Evolutionary conservation across 1,140 invertebrate genomes (phyloP).

Genomic region (Dufourea novaeangliae): DNA sequence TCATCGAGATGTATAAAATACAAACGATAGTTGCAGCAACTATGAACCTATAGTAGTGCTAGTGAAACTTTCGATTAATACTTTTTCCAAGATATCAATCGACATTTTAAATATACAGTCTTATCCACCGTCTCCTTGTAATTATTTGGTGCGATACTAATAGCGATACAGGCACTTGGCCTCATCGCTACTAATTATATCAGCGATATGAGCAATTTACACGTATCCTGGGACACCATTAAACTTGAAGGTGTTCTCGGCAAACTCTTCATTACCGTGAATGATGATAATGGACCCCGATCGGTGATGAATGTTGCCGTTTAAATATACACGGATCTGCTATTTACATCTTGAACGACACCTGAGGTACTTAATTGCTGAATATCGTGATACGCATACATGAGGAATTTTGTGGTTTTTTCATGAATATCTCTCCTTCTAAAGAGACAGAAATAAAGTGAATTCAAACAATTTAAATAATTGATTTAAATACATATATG

Average conservation of each 20-base stretch:
- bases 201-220: neutral
- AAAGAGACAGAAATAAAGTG: too few relatives aligned
- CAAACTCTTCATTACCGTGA: neutral
- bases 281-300: neutral
- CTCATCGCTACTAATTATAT: neutral
- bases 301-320: constrained; percentile 2
- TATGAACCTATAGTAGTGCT: too few relatives aligned
- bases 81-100: too few relatives aligned
- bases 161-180: neutral
- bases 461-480: too few relatives aligned
- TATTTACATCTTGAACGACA: neutral
- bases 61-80: too few relatives aligned
- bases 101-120: too few relatives aligned
- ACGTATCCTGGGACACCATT: constrained; percentile 2
- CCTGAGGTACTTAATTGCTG: neutral
- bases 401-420: neutral
- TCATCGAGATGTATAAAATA: too few relatives aligned
- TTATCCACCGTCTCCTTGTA: too few relatives aligned
- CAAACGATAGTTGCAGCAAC: too few relatives aligned
- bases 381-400: neutral
- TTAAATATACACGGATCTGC: neutral
- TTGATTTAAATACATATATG: too few relatives aligned
- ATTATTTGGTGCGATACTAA: neutral
- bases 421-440: too few relatives aligned
- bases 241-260: neutral